Evolutionary conservation across 2,797 vertebrate genomes (phyloP).

Genomic region (Muscicapa comitata): DNA sequence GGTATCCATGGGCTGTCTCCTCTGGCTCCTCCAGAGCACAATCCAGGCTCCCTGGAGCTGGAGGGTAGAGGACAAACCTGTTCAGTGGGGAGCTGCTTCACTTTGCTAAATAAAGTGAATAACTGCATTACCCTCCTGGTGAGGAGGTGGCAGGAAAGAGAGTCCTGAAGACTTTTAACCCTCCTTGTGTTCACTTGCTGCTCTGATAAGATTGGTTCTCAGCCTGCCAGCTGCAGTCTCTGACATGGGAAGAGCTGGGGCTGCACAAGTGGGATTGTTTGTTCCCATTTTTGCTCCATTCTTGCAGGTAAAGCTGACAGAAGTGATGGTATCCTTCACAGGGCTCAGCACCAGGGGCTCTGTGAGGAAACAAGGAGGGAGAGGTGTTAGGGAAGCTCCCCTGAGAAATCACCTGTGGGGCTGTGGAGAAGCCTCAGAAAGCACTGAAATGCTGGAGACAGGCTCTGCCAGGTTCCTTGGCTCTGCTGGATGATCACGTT

Average conservation of each 20-base stretch:
- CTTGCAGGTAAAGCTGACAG: background rate
- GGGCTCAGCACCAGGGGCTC: background rate
- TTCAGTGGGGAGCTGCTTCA: background rate
- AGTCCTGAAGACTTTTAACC: background rate
- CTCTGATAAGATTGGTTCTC: background rate
- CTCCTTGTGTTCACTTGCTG: background rate
- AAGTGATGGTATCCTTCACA: background rate
- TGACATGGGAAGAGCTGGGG: background rate
- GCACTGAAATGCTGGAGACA: background rate
- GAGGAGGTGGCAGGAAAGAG: background rate
- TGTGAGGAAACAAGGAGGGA: background rate
- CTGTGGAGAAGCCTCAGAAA: background rate
- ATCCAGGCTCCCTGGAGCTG: background rate
- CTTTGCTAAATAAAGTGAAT: background rate
- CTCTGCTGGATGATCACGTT: accelerated
- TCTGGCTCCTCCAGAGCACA: background rate
- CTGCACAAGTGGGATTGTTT: background rate
- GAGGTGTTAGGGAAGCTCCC: background rate
- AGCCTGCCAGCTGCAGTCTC: background rate
- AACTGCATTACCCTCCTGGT: background rate
- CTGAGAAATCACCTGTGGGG: background rate
- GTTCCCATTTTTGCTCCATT: background rate
- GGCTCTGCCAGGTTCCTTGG: background rate
- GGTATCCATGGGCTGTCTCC: background rate
- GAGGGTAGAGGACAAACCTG: background rate